Evolutionary conservation across 2,888 invertebrate species (phyloP), one percentile per base, ranked within the genome.

Genomic region (Matsumyia berberina): DNA sequence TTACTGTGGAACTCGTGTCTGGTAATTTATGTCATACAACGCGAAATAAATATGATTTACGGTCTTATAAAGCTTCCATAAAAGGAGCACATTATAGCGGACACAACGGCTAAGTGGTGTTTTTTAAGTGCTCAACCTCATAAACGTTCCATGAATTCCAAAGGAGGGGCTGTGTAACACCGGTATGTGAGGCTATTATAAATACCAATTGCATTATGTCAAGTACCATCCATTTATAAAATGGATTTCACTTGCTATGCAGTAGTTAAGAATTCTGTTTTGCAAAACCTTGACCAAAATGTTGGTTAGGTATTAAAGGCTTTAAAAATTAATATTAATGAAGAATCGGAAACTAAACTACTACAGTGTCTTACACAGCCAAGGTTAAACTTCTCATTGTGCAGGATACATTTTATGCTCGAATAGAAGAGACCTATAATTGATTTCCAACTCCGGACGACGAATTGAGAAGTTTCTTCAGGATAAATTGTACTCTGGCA

Each of bases 41-140:
- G 66, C 44, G 72, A 53, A 57, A 67, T 66, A 77, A 64, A 69
- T 79, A 69, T 74, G 79, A 83, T 79, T 79, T 74, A 79, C 69
- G 31, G 82, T 67, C 57, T 67, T 44, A 55, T 79, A 73, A 24
- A 42, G 62, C 31, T 57, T 69, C 79, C 79, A 64, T 85, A 85
- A 79, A 85, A 79, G 80, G 83, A 74, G 51, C 39, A 73, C 64
- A 15, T 57, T 69, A 69, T 69, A 15, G 60, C 9, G 62, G 35
- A 51, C 67, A 79, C 51, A 79, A 69, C 64, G 79, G 67, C 9
- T 72, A 60, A 77, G 44, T 77, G 70, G 19, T 67, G 58, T 76
- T 70, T 77, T 77, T 70, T 70, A 31, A 62, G 57, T 66, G 69
- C 69, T 72, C 60, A 82, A 67, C 82, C 73, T 73, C 62, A 49